Evolutionary conservation across 2,888 invertebrate species (phyloP).

Genomic region (Lasioglossum pauxillum): DNA sequence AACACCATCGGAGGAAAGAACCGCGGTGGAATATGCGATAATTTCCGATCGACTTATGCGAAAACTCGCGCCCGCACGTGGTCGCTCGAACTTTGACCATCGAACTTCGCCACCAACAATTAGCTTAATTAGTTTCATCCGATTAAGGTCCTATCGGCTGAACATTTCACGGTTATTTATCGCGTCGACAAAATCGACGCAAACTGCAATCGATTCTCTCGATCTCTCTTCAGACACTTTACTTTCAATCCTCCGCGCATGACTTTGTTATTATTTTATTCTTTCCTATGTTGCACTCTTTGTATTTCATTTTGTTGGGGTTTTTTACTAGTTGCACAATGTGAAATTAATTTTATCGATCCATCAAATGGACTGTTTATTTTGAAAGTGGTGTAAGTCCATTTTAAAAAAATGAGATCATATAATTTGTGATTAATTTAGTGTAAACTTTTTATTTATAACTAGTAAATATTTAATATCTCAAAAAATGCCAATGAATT

Average conservation of each 20-base stretch:
- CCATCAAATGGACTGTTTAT: background rate
- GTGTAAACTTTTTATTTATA: too few species aligned
- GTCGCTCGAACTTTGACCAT: conserved; percentile 60
- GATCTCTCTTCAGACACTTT: background rate
- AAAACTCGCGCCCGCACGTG: conserved; percentile 33
- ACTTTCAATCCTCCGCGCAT: background rate
- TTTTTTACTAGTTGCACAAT: too few species aligned
- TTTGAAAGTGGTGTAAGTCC: too few species aligned
- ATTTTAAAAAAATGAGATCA: too few species aligned
- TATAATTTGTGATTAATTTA: too few species aligned
- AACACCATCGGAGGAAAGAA: conserved; percentile 18
- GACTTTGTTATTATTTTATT: background rate
- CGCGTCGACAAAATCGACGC: background rate
- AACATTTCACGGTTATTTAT: conserved; percentile 4
- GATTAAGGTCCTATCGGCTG: conserved; percentile 2
- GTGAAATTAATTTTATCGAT: background rate
- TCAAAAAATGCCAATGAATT: too few species aligned
- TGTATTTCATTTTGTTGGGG: too few species aligned
- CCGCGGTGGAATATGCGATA: conserved; percentile 21
- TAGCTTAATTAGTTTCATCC: conserved; percentile 5
- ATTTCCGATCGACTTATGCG: conserved; percentile 35
- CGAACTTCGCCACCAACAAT: conserved; percentile 60
- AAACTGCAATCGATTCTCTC: background rate
- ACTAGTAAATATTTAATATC: too few species aligned
- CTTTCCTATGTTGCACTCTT: too few species aligned